Evolutionary conservation across 2,113 vertebrate species (phyloP).

Genomic region (Marmota monax): DNA sequence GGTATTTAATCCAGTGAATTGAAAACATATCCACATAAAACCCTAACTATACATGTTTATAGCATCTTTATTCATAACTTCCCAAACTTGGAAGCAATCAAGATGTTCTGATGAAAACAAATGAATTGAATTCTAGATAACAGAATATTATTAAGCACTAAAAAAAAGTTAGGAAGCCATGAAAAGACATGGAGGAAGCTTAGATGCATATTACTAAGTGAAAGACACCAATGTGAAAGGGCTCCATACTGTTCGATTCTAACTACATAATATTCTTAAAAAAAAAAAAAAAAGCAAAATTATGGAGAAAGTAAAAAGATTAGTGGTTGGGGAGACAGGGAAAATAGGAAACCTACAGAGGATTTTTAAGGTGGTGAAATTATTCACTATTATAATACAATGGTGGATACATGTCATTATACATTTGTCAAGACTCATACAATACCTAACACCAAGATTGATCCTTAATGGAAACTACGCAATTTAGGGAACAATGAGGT

Average conservation of each 20-base stretch:
- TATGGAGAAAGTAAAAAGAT: background rate
- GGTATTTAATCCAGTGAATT: background rate
- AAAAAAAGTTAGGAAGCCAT: background rate
- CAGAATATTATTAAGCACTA: background rate
- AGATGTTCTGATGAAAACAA: too few relatives aligned
- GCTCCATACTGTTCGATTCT: too few relatives aligned
- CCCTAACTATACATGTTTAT: background rate
- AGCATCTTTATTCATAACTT: background rate
- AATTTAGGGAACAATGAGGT: too few relatives aligned
- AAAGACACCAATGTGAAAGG: background rate
- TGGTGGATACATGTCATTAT: too few relatives aligned
- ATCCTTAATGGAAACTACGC: too few relatives aligned
- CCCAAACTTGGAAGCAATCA: background rate
- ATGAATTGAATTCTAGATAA: background rate
- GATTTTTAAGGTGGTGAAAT: background rate
- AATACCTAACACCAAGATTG: too few relatives aligned
- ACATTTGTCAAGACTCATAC: too few relatives aligned
- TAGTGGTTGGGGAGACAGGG: background rate
- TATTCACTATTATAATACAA: too few relatives aligned
- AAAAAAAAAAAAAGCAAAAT: background rate
- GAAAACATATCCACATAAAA: background rate
- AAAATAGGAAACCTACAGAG: background rate
- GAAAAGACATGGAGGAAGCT: background rate
- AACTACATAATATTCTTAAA: background rate
- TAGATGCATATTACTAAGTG: background rate